Base-by-base conservation (phyloP, 2,113 vertebrate genomes). In the Corythoichthys haematopterus region DNA sequence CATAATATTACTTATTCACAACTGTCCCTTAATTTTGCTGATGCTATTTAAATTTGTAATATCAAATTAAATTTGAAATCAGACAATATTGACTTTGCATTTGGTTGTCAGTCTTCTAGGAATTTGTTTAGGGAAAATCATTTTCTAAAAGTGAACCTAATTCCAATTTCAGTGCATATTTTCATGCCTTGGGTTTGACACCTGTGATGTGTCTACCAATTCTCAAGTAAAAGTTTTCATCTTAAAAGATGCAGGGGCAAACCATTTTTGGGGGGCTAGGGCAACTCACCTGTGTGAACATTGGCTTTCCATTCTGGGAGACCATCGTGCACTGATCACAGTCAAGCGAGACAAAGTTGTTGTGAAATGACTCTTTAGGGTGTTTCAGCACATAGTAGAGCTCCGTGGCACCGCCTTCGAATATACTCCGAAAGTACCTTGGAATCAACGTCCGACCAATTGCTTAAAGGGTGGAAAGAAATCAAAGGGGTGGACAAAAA, bases 251-350 rank as follows among this genome's bases (percentile, higher is more conserved):
- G 4, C 20, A 5, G 20, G 20, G 33, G 12, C 11, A 20, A n/a
- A 53, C 2, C n/a, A 43, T 43, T 43, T 43, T 13, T 50, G 47
- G 52, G 8, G 16, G 52, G 20, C 4, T 48, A 71, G 36, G 20
- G 20, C 20, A 28, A 73, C 77, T 72, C 57, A 90, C 86, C 87
- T 90, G 88, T 78, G 97, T 98, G 88, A 98, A 99, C 93, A 98
- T 99, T 79, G 97, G 97, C 80, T 98, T 99, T 88, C 97, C 97
- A 0, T 99, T 96, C 86, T 99, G 97, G 51, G 97, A 98, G 80
- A 98, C 94, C 97, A 99, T 98, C 82, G 95, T 99, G 89, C 96
- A 98, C 90, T 99, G 96, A 86, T 98, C 96, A 73, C 96, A 99
- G 89, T 99, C 97, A 6, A 98, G 93, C 0, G 95, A 97, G 75